Evolutionary conservation across 2,888 invertebrate genomes (phyloP), one percentile per base, ranked within the genome.

Genomic region (Philereme transversata): DNA sequence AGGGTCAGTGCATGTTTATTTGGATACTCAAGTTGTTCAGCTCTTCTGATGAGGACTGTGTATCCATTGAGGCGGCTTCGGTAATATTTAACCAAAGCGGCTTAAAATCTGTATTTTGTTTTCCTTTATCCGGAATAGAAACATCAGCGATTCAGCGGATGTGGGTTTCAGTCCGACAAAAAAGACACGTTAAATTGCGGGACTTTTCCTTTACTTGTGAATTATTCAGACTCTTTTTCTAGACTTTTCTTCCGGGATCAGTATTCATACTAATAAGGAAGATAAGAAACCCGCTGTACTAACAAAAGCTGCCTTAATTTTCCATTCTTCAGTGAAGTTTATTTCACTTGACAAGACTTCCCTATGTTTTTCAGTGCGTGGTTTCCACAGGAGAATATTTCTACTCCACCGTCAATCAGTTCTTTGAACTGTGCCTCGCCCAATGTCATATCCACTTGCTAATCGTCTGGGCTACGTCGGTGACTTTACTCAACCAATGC

Each of bases 1-100:
- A 22, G 22, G 22, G 22, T 22, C 3, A 22, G 22, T 22, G 22
- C 1, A 22, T 22, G 22, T 22, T 22, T 22, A 22, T 22, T 22
- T 22, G 22, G 22, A 22, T 22, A 22, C 10, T 43, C 5, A 11
- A 47, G 47, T 47, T 49, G 50, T 5, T 45, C 49, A 55, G 46
- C 10, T 54, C 34, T 51, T 50, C 7, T 40, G 45, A 51, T 33
- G 40, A 33, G 35, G 35, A 51, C 22, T n/a, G 35, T 43, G 10
- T 38, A 36, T 47, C 50, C 50, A 35, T 51, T 52, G 54, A 51
- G 54, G 57, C 56, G 65, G 64, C 56, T 58, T 71, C 62, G 62
- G 64, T 73, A 69, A 67, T 72, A 72, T 75, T 71, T 70, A 70
- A 67, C 53, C 65, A 68, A 69, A 73, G 69, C 67, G 57, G 70